Evolutionary conservation across 1,140 invertebrate genomes (phyloP), one percentile per base, ranked within the genome.

Genomic region (Ephestia elutella): DNA sequence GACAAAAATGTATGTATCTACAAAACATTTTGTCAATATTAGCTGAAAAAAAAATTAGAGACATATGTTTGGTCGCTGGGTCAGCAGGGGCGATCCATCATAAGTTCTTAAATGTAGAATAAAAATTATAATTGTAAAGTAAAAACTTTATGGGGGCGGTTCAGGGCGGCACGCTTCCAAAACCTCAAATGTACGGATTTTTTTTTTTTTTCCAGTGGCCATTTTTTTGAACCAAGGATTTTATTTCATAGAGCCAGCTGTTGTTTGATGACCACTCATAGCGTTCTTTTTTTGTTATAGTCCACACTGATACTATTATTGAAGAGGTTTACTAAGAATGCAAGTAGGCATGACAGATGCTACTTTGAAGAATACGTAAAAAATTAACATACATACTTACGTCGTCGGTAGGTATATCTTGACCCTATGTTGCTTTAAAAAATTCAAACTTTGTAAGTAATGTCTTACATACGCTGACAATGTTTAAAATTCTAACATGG

Each of bases 191-290:
- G 59, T 67, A 56, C 64, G 51, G 56, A 70, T 78, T 83, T 80
- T 76, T 73, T 70, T 66, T 54, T 64, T 57, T 70, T 77, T 74
- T 68, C 63, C 62, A 50, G 60, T 74, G 71, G 20, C 0, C 57
- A 21, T 54, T 57, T 60, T 59, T 60, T 48, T 25, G 2, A 53
- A 53, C 20, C 13, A 28, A 25, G n/a, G 50, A 11, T 28, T 53
- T 53, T 53, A 53, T 53, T 53, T 53, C 50, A 53, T 49, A 48
- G 17, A 21, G 63, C 71, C 83, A 86, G 79, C 80, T 86, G 83
- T 75, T 78, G 71, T 82, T 73, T 72, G 78, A 78, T 81, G 82
- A 86, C 83, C 83, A 85, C 79, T 86, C 80, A 61, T 75, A 69
- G 59, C 57, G 68, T 71, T 63, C 66, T 38, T 66, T 74, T 85